A percentile compares a stretch with the other conserved stretches of the same genome.
Evolutionary conservation across 2,888 invertebrate species (phyloP).

Genomic region (Tetropium fuscum): DNA sequence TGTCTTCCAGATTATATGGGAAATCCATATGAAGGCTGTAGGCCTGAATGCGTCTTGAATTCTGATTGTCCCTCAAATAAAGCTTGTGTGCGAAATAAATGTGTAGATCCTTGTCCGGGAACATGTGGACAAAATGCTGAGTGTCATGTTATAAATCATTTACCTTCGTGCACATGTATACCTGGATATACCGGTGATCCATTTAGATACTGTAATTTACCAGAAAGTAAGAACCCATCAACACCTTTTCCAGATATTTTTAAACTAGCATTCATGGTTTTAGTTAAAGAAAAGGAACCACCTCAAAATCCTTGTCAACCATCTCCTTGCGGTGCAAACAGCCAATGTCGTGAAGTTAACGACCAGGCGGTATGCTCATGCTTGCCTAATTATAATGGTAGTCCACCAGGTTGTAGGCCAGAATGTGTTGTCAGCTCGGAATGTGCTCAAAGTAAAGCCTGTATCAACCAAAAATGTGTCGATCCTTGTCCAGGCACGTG

Average conservation of each 20-base stretch:
- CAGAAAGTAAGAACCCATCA: constrained; percentile 26
- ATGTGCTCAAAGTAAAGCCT: constrained; percentile 79
- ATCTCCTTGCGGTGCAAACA: constrained; percentile 80
- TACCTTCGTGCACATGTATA: constrained; percentile 81
- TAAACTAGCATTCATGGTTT: constrained; percentile 54
- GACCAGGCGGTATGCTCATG: constrained; percentile 67
- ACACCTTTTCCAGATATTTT: constrained; percentile 43
- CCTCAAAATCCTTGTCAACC: constrained; percentile 74
- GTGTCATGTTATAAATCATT: constrained; percentile 82
- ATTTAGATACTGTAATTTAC: constrained; percentile 67
- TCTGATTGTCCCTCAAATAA: constrained; percentile 77
- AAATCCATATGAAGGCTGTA: constrained; percentile 81
- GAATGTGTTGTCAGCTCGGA: constrained; percentile 85
- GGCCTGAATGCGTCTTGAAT: constrained; percentile 85
- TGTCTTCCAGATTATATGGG: constrained; percentile 82
- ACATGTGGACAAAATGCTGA: constrained; percentile 82
- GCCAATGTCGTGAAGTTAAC: constrained; percentile 74
- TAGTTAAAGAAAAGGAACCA: constrained; percentile 63
- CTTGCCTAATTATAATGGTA: constrained; percentile 65
- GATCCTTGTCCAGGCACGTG: constrained; percentile 78
- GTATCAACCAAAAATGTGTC: constrained; percentile 78
- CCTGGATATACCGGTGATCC: constrained; percentile 78
- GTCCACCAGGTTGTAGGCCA: constrained; percentile 79
- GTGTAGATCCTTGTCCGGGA: constrained; percentile 82
- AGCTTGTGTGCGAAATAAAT: constrained; percentile 80